phyloP scores from a whole-genome alignment of 2,797 vertebrate genomes.

The Otus scops region DNA sequence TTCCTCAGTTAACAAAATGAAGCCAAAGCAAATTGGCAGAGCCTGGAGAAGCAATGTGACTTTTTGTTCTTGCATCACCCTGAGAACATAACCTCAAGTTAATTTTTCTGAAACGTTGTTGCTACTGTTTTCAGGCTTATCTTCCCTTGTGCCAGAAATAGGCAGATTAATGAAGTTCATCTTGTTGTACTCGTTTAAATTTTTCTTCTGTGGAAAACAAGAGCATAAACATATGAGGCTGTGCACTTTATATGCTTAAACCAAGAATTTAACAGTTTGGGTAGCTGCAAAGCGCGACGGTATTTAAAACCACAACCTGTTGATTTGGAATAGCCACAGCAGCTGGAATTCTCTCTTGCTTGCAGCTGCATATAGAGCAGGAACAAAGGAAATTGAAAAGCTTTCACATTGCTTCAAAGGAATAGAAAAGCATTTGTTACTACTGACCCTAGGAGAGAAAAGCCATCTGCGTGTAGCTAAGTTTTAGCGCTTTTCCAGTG shows the following conservation, averaged over 20 bases:
- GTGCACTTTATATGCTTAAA: neutral
- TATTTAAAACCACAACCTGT: constrained; percentile 42
- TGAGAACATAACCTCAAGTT: constrained; percentile 59
- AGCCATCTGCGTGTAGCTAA: constrained; percentile 20
- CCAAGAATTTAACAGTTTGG: neutral
- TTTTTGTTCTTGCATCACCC: constrained; percentile 60
- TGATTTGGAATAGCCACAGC: constrained; percentile 13
- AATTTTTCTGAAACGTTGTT: constrained; percentile 50
- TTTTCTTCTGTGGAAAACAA: constrained; percentile 13
- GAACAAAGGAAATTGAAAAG: constrained; percentile 59
- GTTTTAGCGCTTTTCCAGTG: constrained; percentile 10
- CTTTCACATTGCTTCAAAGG: constrained; percentile 50
- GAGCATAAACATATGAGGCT: neutral
- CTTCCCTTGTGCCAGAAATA: constrained; percentile 28
- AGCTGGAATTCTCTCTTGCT: constrained; percentile 30
- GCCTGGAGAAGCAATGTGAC: constrained; percentile 55
- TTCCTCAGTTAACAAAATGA: constrained; percentile 8
- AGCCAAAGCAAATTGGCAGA: constrained; percentile 61
- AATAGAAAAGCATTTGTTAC: constrained; percentile 41
- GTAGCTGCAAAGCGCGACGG: neutral
- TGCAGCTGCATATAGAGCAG: constrained; percentile 24
- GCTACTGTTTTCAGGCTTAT: constrained; percentile 58
- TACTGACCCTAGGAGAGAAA: constrained; percentile 33
- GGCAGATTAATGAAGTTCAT: constrained; percentile 45
- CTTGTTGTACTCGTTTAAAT: neutral